A percentile compares a stretch with the other conserved stretches of the same genome.
Conservation (phyloP, 2,888 invertebrate genomes). For the Zeuzera pyrina region DNA sequence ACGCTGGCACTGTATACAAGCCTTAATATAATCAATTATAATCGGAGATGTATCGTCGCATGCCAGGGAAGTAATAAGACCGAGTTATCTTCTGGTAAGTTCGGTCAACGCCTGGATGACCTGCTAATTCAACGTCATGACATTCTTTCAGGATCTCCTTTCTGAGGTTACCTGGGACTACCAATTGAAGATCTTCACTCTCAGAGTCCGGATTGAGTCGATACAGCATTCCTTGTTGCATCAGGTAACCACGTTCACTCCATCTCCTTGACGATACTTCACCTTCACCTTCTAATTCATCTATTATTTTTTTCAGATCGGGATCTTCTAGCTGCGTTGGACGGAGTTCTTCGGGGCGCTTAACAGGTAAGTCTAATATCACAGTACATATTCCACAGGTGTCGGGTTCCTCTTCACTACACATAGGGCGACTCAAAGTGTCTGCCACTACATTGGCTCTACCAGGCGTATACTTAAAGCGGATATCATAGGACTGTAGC, state of each 20-base stretch:
- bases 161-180: too few species aligned
- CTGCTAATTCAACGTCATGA: slow-evolving; percentile 18
- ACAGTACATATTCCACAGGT: too few species aligned
- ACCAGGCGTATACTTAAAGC: too few species aligned
- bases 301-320: slow-evolving; percentile 9
- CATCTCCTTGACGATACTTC: slow-evolving; percentile 4
- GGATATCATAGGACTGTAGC: too few species aligned
- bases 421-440: too few species aligned
- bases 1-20: slow-evolving; percentile 11
- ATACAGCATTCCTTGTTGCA: not conserved
- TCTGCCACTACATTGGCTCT: too few species aligned
- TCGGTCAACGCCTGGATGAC: slow-evolving; percentile 16
- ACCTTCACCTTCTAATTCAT: slow-evolving; percentile 11
- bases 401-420: too few species aligned
- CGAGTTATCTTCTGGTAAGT: slow-evolving; percentile 11
- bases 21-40: slow-evolving; percentile 9
- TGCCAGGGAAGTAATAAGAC: slow-evolving; percentile 17
- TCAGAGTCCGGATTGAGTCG: slow-evolving; percentile 1
- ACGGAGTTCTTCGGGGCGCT: too few species aligned
- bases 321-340: slow-evolving; percentile 23
- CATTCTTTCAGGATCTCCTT: slow-evolving; percentile 8
- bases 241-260: not conserved
- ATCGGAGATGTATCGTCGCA: too few species aligned
- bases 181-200: not conserved
- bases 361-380: too few species aligned